Base-by-base conservation (phyloP, 2,888 invertebrate species). In the Meganola albula region DNA sequence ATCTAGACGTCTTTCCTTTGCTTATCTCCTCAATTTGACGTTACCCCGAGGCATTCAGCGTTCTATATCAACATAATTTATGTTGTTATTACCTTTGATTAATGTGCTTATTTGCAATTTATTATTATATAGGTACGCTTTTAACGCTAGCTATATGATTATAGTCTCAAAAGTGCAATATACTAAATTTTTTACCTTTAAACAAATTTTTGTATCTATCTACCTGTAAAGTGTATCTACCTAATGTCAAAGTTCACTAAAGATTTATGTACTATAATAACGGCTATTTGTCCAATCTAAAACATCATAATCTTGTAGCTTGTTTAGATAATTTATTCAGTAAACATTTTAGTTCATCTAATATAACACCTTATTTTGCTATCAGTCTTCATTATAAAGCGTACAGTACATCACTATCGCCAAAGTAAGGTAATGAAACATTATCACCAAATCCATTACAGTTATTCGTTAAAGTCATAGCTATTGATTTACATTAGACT, bases 31-130 rank as follows among this genome's bases (percentile, higher is more conserved):
- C 72, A 68, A 68, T 72, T 76, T 79, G 82, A 84, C 77, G 73
- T 64, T 50, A 58, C 63, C 57, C 60, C 55, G 59, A 60, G 65
- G 70, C 63, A 74, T 75, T 73, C 70, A 63, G 63, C 64, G 62
- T 64, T 66, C 64, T 74, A 68, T 79, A 80, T 77, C 74, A 72
- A 73, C 63, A 71, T 79, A 74, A 83, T 82, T 83, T 83, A 83
- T 80, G 74, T 74, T 72, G 66, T 69, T 72, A 74, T 65, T 73
- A 63, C 65, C 54, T 59, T 63, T 75, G 79, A 83, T 83, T 79
- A 77, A 82, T 78, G 77, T 73, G 65, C 67, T 74, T 72, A 76
- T 74, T 71, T 69, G 58, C 58, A 57, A 51, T 63, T 58, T 58
- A 63, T 64, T 59, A 58, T n/a, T 49, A 47, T 43, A 57, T 52